Conservation (phyloP, 1,140 invertebrate genomes). For the Heliconius nattereri region DNA sequence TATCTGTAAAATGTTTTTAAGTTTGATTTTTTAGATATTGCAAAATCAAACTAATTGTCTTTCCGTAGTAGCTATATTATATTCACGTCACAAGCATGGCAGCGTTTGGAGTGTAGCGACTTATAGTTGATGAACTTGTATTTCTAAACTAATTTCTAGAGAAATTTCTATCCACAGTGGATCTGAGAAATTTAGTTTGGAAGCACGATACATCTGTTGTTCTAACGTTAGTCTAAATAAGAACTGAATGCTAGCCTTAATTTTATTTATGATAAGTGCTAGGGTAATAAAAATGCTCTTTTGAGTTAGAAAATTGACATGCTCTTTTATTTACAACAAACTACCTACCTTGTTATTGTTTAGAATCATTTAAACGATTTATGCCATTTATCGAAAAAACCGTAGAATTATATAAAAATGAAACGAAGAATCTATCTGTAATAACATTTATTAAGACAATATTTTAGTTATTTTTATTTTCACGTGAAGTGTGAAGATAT, state of each 20-base stretch:
- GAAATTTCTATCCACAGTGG: neutral
- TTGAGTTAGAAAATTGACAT: conserved; percentile 75
- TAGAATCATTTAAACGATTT: too few species aligned
- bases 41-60: neutral
- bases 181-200: conserved; percentile 24
- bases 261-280: conserved; percentile 78
- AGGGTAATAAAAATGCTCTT: conserved; percentile 78
- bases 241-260: conserved; percentile 79
- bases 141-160: conserved; percentile 22
- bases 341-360: neutral
- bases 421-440: too few species aligned
- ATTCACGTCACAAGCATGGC: conserved; percentile 13
- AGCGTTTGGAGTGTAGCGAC: conserved; percentile 27
- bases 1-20: neutral
- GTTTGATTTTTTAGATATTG: neutral
- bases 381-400: too few species aligned
- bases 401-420: too few species aligned
- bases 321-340: conserved; percentile 63
- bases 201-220: conserved; percentile 35
- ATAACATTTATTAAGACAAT: too few species aligned
- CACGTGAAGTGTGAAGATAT: too few species aligned
- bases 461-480: too few species aligned
- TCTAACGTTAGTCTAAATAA: conserved; percentile 72
- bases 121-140: conserved; percentile 18
- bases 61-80: neutral